Conservation (phyloP, 92 coral and sea anemone species). For the Paragorgia papillata region DNA sequence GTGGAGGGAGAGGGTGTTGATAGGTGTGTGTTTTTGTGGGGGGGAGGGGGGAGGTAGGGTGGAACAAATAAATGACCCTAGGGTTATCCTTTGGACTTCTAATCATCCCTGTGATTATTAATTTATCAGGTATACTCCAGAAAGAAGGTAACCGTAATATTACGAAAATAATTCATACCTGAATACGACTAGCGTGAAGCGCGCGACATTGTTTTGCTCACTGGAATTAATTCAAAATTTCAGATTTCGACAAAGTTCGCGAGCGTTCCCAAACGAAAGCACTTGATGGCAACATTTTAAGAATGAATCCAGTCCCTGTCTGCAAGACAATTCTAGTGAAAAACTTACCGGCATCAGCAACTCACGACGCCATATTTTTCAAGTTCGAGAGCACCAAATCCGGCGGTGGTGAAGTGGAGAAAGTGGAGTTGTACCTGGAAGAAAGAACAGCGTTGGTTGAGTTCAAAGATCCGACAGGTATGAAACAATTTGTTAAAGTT, state of each 20-base stretch:
- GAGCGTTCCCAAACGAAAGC: neutral
- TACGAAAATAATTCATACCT: too few species aligned
- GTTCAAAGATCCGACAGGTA: conserved; percentile 19
- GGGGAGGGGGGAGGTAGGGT: too few species aligned
- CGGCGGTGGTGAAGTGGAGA: conserved; percentile 9
- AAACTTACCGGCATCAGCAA: conserved; percentile 29
- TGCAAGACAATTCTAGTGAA: conserved; percentile 18
- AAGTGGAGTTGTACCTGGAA: conserved; percentile 12
- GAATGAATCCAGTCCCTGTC: conserved; percentile 18
- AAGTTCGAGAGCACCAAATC: conserved; percentile 18
- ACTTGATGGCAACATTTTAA: neutral
- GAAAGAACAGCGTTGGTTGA: conserved; percentile 33
- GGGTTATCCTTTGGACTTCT: too few species aligned
- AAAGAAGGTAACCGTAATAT: too few species aligned
- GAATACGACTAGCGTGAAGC: too few species aligned
- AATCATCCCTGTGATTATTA: too few species aligned
- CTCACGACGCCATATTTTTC: conserved; percentile 8
- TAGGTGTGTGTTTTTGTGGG: too few species aligned
- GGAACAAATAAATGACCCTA: too few species aligned
- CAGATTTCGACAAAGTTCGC: conserved; percentile 20
- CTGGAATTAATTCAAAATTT: neutral
- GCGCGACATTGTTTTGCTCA: too few species aligned
- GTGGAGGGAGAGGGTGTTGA: too few species aligned
- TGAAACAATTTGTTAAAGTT: neutral
- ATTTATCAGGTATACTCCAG: too few species aligned